Evolutionary conservation across 2,797 vertebrate genomes (phyloP).

Genomic region (Malurus splendens): DNA sequence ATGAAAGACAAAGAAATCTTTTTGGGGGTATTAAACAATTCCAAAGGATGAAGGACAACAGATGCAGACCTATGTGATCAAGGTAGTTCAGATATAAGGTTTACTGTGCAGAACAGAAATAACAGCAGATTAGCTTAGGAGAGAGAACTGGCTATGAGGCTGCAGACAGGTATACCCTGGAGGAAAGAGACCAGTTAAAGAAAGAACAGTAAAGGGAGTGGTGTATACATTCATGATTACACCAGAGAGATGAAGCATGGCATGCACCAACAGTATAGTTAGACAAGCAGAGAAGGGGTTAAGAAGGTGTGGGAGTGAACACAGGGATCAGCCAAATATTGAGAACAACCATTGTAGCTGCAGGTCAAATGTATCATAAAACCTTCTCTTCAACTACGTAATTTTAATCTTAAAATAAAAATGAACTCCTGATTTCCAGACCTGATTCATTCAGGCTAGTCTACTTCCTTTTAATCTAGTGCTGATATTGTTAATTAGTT

Average conservation of each 20-base stretch:
- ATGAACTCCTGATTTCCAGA: background rate
- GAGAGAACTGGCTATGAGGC: background rate
- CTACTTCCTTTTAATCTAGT: background rate
- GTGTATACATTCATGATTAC: background rate
- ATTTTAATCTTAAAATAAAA: slow-evolving; percentile 3
- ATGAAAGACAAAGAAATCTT: background rate
- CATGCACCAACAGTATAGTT: background rate
- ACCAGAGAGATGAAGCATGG: background rate
- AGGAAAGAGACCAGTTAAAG: background rate
- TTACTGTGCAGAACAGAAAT: background rate
- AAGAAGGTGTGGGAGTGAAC: background rate
- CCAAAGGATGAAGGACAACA: background rate
- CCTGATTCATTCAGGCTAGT: background rate
- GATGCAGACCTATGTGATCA: background rate
- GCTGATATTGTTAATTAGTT: background rate
- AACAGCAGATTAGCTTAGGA: background rate
- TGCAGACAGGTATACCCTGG: background rate
- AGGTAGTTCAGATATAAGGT: background rate
- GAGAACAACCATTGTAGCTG: background rate
- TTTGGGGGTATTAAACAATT: background rate
- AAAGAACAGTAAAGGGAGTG: background rate
- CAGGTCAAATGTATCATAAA: background rate
- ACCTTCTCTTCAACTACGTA: background rate
- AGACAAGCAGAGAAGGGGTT: background rate
- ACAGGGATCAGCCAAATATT: background rate